Conservation (phyloP, 2,797 vertebrate species). For the Protosalanx chinensis region DNA sequence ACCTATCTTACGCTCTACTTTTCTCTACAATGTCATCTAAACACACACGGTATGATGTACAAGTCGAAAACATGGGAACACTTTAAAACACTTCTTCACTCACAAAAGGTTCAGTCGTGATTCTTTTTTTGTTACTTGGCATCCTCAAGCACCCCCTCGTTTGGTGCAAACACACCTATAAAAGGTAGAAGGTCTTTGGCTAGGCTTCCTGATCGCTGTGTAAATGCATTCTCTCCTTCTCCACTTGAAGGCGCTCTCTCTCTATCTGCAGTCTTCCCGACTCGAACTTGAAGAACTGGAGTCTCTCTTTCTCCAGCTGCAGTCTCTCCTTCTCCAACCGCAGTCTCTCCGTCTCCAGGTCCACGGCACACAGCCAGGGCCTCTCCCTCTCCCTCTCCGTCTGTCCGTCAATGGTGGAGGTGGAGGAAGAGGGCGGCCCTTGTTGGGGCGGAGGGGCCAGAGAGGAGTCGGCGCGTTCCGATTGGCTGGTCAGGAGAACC, state of each 20-base stretch:
- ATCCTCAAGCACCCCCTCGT: no score
- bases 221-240: slow-evolving; percentile 82
- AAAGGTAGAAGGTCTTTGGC: neutral
- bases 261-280: slow-evolving; percentile 88
- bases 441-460: slow-evolving; percentile 51
- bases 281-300: slow-evolving; percentile 91
- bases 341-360: slow-evolving; percentile 85
- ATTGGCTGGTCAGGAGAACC: slow-evolving; percentile 55
- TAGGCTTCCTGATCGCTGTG: slow-evolving; percentile 56
- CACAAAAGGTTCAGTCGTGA: no score
- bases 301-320: slow-evolving; percentile 87
- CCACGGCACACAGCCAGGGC: slow-evolving; percentile 68
- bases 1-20: neutral
- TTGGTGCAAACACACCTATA: no score
- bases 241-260: slow-evolving; percentile 89
- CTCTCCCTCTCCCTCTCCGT: slow-evolving; percentile 66
- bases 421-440: slow-evolving; percentile 51
- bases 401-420: slow-evolving; percentile 66
- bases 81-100: no score
- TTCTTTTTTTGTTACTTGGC: no score
- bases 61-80: no score
- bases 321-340: slow-evolving; percentile 89
- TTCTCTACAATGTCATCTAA: neutral
- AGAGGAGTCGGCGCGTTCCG: slow-evolving; percentile 49
- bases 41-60: neutral